phyloP scores from a whole-genome alignment of 2,797 vertebrate genomes.

The Sebastes kiyomatsui region DNA sequence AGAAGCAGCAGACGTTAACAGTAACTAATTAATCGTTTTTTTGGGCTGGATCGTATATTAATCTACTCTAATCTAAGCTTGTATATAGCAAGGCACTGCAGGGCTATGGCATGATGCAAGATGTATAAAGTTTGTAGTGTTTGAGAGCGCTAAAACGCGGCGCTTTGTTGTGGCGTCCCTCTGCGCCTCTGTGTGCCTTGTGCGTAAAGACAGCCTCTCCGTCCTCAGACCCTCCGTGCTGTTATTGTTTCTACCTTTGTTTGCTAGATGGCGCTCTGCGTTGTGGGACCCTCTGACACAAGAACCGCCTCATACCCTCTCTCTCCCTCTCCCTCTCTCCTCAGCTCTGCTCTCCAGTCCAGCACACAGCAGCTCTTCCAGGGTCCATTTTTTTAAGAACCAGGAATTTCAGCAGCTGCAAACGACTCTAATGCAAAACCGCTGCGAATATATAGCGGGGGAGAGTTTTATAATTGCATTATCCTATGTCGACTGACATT shows the following conservation, averaged over 20 bases:
- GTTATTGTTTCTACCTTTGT: conserved; percentile 87
- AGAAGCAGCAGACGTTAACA: conserved; percentile 3
- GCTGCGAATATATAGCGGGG: conserved; percentile 4
- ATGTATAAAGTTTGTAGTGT: conserved; percentile 36
- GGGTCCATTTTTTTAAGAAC: conserved; percentile 28
- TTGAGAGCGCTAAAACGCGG: conserved; percentile 36
- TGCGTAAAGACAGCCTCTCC: conserved; percentile 55
- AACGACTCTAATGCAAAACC: conserved; percentile 12
- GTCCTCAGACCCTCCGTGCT: conserved; percentile 53
- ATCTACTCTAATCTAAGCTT: background rate
- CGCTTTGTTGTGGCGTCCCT: conserved; percentile 62
- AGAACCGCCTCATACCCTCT: conserved; percentile 51
- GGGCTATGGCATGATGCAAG: background rate
- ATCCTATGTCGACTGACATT: conserved; percentile 36
- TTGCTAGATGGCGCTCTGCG: conserved; percentile 97
- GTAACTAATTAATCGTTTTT: conserved; percentile 8
- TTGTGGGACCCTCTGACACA: conserved; percentile 85
- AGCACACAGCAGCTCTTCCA: conserved; percentile 40
- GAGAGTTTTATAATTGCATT: conserved; percentile 45
- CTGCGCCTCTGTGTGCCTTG: conserved; percentile 44
- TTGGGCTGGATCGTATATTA: background rate
- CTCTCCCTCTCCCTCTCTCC: conserved; percentile 44
- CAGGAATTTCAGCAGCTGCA: conserved; percentile 52
- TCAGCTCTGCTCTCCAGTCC: conserved; percentile 52
- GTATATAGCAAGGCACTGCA: background rate